Evolutionary conservation across 2,888 invertebrate genomes (phyloP), one percentile per base, ranked within the genome.

Genomic region (Anagyrus pseudococci): DNA sequence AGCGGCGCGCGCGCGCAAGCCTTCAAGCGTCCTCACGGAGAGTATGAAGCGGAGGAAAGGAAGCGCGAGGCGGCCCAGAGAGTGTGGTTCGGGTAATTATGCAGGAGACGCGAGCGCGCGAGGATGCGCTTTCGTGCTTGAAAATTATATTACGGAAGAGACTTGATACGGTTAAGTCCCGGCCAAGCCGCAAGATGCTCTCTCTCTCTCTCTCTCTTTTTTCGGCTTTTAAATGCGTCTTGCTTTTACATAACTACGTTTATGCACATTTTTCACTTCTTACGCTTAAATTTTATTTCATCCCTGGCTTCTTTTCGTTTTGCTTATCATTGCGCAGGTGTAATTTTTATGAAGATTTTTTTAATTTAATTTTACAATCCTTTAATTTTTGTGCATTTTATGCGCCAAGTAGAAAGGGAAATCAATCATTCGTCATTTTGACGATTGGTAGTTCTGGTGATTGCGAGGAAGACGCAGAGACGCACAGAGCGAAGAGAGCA

Each of bases 371-470:
- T n/a, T n/a, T n/a, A n/a, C n/a, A n/a, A n/a, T n/a, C n/a, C n/a
- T n/a, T n/a, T n/a, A n/a, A n/a, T n/a, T n/a, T n/a, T n/a, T n/a
- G n/a, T n/a, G n/a, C n/a, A n/a, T n/a, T n/a, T n/a, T n/a, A n/a
- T n/a, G n/a, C 22, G 13, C 10, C 22, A 19, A 6, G 2, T 48
- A n/a, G n/a, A n/a, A n/a, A n/a, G 10, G 26, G 46, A 40, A 15
- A 25, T 46, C 37, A 19, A 59, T 50, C 55, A 58, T 58, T 58
- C 54, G 58, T 60, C 60, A 54, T 64, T 67, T n/a, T n/a, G n/a
- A n/a, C n/a, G n/a, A n/a, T n/a, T 62, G 49, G 48, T 47, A 29
- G 10, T 37, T 49, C 26, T 40, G 50, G 44, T 67, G 68, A 70
- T 68, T 57, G 55, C 58, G 19, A 22, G 10, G 25, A 48, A 67